These are phyloP conservation scores for Tragelaphus oryx DNA, from an alignment of 2,797 vertebrate genomes.

Conservation along the genomic window DNA sequence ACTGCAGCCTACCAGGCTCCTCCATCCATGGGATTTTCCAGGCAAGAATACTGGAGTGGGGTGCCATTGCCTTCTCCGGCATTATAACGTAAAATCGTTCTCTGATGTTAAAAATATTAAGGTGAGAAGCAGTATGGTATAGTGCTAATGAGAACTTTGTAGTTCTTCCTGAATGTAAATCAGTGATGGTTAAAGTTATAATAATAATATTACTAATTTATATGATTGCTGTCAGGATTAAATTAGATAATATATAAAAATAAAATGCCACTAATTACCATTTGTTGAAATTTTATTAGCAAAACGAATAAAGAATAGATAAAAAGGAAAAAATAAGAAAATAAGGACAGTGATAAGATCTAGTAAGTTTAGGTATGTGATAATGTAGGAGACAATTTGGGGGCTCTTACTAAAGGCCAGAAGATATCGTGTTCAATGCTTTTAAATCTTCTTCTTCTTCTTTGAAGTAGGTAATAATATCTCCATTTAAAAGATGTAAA, in stretches of 20 bases:
- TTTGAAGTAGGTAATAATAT: neutral
- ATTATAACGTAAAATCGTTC: neutral
- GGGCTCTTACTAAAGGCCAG: neutral
- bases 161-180: neutral
- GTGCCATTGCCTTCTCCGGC: too few relatives aligned
- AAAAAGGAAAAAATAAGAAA: neutral
- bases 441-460: neutral
- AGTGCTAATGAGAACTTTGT: neutral
- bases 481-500: neutral
- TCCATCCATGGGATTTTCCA: too few relatives aligned
- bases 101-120: conserved; percentile 4
- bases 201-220: neutral
- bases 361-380: neutral
- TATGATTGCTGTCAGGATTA: neutral
- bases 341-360: neutral
- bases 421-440: neutral
- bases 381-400: neutral
- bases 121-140: neutral
- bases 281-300: neutral
- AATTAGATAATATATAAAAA: neutral
- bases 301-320: neutral
- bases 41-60: too few relatives aligned
- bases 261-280: neutral
- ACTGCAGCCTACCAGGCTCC: too few relatives aligned
- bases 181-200: neutral